Evolutionary conservation across 2,797 vertebrate species (phyloP).

Genomic region (Austrolebias charrua): DNA sequence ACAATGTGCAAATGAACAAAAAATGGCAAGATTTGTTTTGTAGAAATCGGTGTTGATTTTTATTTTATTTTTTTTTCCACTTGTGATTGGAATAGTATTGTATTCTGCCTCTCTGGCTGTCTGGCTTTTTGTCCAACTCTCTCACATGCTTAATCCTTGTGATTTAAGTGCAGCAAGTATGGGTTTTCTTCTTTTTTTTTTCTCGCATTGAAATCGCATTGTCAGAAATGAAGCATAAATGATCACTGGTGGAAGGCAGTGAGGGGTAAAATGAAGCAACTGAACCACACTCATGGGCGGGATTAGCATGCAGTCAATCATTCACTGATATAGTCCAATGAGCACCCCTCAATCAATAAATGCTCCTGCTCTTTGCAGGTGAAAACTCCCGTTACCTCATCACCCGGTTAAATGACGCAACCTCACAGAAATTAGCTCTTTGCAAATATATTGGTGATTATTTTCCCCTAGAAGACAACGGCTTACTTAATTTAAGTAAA

Average conservation of each 20-base stretch:
- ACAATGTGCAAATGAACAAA: constrained; percentile 57
- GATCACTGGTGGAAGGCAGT: constrained; percentile 66
- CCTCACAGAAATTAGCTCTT: constrained; percentile 29
- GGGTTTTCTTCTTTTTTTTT: constrained; percentile 60
- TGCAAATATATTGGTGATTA: constrained; percentile 38
- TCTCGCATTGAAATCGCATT: constrained; percentile 66
- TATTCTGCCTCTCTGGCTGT: constrained; percentile 27
- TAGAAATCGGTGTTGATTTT: constrained; percentile 55
- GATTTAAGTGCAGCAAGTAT: constrained; percentile 75
- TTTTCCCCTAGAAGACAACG: constrained; percentile 36
- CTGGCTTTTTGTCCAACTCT: constrained; percentile 33
- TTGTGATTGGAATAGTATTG: constrained; percentile 62
- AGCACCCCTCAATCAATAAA: constrained; percentile 72
- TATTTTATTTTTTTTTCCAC: constrained; percentile 49
- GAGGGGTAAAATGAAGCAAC: constrained; percentile 75
- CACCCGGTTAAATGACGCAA: constrained; percentile 39
- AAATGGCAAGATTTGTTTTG: constrained; percentile 64
- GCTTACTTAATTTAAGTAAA: background rate
- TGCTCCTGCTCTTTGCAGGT: constrained; percentile 56
- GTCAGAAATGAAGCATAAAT: constrained; percentile 77
- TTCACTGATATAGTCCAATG: constrained; percentile 73
- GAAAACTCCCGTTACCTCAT: constrained; percentile 57
- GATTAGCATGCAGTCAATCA: constrained; percentile 77
- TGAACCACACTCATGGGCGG: constrained; percentile 69
- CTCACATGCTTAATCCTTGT: constrained; percentile 68